Conservation (phyloP, 2,797 vertebrate genomes). For the Rhynchotus rufescens region DNA sequence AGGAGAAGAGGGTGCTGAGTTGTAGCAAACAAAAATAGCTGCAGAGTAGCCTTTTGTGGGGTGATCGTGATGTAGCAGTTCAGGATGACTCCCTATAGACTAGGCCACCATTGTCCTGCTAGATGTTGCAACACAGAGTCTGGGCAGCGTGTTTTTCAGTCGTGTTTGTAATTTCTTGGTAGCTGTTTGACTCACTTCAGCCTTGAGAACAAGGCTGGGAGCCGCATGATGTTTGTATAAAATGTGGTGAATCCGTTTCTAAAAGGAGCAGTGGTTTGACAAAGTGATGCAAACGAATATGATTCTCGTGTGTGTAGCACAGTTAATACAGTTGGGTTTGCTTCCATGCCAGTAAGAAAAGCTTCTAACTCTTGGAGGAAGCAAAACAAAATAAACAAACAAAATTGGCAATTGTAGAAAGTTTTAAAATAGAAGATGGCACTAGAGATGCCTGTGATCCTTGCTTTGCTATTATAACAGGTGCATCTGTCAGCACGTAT, state of each 20-base stretch:
- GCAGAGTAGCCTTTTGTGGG: neutral
- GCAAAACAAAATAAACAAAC: too few relatives aligned
- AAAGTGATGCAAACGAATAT: neutral
- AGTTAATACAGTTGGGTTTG: neutral
- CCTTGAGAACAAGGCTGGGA: constrained; percentile 25
- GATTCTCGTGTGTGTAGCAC: neutral
- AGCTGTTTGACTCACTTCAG: constrained; percentile 3
- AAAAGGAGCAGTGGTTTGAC: neutral
- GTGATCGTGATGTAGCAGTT: neutral
- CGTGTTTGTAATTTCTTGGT: neutral
- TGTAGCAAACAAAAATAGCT: constrained; percentile 4
- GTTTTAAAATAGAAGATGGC: neutral
- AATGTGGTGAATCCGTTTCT: neutral
- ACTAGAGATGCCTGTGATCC: neutral
- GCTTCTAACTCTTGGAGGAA: neutral
- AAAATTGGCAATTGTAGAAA: neutral
- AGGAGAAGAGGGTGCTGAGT: neutral
- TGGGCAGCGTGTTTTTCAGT: neutral
- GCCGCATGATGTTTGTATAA: neutral
- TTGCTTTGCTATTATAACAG: neutral
- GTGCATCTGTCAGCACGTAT: neutral
- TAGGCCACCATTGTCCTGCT: neutral
- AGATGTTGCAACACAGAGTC: neutral
- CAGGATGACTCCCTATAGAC: neutral
- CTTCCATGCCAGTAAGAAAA: neutral